Percentiles rank a stretch among this genome's conserved stretches.
Evolutionary conservation across 2,797 vertebrate genomes (phyloP).

Genomic region (Eurystomus glaucurus): DNA sequence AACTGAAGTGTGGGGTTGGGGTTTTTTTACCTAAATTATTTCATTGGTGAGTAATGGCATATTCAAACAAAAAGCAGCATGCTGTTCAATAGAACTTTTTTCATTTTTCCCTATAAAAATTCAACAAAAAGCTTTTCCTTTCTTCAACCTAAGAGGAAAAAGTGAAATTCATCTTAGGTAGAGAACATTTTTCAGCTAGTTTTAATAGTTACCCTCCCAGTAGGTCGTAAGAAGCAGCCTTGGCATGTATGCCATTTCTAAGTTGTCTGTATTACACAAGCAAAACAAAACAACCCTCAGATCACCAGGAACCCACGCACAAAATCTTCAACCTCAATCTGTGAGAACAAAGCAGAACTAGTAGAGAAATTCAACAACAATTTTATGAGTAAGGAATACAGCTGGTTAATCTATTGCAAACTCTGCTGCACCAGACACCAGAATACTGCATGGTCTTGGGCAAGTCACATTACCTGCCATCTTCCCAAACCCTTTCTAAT

Average conservation of each 20-base stretch:
- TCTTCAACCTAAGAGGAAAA: background rate
- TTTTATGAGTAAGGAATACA: fast-evolving
- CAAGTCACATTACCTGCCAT: background rate
- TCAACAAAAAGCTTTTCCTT: background rate
- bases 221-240: background rate
- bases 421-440: background rate
- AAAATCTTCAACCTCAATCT: background rate
- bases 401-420: background rate
- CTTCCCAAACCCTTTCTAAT: background rate
- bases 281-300: background rate
- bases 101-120: background rate
- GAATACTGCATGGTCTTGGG: fast-evolving
- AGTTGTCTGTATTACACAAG: background rate
- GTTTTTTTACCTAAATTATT: background rate
- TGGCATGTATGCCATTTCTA: background rate
- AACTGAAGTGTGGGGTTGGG: background rate
- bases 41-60: background rate
- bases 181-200: background rate
- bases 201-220: background rate
- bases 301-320: fast-evolving
- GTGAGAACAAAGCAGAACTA: background rate
- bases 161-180: background rate
- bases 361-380: background rate
- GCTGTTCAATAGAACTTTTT: background rate
- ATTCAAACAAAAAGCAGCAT: background rate